Evolutionary conservation across 2,888 invertebrate species (phyloP).

Genomic region (Erebia palarica): DNA sequence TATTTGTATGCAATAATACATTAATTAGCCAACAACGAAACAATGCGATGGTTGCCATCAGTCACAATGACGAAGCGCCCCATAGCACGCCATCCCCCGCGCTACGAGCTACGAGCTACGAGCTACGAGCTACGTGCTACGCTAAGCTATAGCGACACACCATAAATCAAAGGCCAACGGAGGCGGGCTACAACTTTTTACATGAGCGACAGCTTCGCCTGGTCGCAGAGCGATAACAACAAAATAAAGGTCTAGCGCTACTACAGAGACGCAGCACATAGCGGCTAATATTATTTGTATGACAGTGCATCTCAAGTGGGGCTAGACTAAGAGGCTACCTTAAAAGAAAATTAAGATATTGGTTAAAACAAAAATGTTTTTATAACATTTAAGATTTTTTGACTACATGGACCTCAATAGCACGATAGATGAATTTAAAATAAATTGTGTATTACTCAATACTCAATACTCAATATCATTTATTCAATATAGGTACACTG

Average conservation of each 20-base stretch:
- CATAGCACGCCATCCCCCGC: not conserved
- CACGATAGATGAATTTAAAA: too few relatives aligned
- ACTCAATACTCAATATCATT: too few relatives aligned
- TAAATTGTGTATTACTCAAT: too few relatives aligned
- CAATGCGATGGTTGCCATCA: constrained; percentile 4
- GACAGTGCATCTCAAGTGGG: too few relatives aligned
- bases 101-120: not conserved
- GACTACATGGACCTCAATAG: too few relatives aligned
- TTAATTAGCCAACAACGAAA: constrained; percentile 6
- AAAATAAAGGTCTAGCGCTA: not conserved
- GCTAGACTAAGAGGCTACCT: too few relatives aligned
- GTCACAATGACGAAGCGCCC: constrained; percentile 4
- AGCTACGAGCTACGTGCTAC: not conserved
- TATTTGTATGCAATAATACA: not conserved
- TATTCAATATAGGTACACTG: too few relatives aligned
- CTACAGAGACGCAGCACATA: too few relatives aligned
- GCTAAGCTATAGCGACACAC: not conserved
- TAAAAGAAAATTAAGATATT: too few relatives aligned
- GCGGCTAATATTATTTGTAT: too few relatives aligned
- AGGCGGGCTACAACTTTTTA: not conserved
- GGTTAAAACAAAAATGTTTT: too few relatives aligned
- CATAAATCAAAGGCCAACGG: constrained; percentile 4
- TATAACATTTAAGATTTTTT: too few relatives aligned
- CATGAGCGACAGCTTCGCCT: not conserved
- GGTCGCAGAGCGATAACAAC: not conserved